Evolutionary conservation across 2,113 vertebrate genomes (phyloP).

Genomic region (Sakesphorus luctuosus): DNA sequence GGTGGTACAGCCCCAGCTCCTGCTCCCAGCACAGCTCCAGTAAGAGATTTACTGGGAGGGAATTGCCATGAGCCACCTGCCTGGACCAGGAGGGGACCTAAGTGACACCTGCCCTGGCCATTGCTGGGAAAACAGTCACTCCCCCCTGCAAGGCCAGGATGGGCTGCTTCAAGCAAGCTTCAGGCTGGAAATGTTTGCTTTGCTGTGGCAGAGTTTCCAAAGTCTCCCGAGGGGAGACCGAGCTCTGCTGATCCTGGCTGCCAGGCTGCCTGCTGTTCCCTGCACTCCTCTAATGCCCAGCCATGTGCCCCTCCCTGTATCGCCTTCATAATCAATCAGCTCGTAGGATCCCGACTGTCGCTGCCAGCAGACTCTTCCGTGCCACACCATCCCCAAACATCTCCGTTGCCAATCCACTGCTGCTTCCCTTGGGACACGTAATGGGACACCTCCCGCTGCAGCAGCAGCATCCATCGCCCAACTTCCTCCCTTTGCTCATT

Average conservation of each 20-base stretch:
- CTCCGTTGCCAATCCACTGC: fast-evolving
- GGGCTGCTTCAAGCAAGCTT: background rate
- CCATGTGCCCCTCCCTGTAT: fast-evolving
- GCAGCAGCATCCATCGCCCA: background rate
- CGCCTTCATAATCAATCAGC: fast-evolving
- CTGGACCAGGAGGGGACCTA: background rate
- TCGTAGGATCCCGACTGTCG: fast-evolving
- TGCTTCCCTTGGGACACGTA: fast-evolving
- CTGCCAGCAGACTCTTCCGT: background rate
- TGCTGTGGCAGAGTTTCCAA: background rate
- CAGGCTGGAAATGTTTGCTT: background rate
- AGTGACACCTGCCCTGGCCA: fast-evolving
- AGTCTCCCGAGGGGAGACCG: background rate
- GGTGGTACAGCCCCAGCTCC: fast-evolving
- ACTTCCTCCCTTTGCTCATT: background rate
- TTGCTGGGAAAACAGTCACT: background rate
- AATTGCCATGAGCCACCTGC: background rate
- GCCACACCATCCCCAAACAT: fast-evolving
- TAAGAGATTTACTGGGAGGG: background rate
- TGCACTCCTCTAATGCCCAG: fast-evolving
- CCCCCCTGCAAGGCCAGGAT: fast-evolving
- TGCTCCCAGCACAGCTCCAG: background rate
- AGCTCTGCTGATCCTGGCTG: background rate
- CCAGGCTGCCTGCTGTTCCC: fast-evolving
- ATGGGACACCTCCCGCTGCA: fast-evolving